Evolutionary conservation across 2,888 invertebrate species (phyloP).

Genomic region (Noctua pronuba): DNA sequence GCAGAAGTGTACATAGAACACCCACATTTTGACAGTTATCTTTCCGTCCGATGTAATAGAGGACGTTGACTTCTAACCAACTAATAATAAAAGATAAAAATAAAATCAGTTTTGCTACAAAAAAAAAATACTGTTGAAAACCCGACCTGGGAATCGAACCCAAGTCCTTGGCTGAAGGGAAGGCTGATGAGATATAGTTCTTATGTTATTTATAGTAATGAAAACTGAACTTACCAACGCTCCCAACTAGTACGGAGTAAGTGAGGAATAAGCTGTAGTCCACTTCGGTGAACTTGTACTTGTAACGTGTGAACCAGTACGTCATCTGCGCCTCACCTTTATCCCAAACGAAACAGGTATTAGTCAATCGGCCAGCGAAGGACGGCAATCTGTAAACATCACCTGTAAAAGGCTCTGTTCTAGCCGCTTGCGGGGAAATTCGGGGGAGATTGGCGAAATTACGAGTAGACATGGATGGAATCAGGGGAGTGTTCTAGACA

Average conservation of each 20-base stretch:
- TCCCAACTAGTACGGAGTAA: conserved; percentile 89
- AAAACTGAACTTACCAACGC: conserved; percentile 86
- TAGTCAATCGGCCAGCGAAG: conserved; percentile 76
- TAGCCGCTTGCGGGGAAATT: conserved; percentile 28
- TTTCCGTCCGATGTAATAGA: neutral
- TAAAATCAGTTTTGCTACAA: neutral
- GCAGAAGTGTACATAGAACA: neutral
- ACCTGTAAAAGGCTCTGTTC: conserved; percentile 74
- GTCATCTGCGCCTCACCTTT: conserved; percentile 91
- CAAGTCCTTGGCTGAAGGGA: neutral
- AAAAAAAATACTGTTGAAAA: neutral
- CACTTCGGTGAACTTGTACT: conserved; percentile 91
- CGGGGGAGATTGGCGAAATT: neutral
- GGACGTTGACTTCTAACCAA: neutral
- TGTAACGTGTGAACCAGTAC: conserved; percentile 90
- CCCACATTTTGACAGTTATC: neutral
- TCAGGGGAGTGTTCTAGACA: neutral
- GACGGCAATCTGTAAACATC: conserved; percentile 82
- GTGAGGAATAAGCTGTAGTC: conserved; percentile 91
- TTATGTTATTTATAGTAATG: neutral
- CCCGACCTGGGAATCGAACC: neutral
- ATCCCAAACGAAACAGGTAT: conserved; percentile 85
- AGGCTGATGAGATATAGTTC: neutral
- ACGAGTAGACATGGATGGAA: neutral
- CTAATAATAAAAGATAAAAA: neutral